Evolutionary conservation across 1,140 invertebrate genomes (phyloP), one percentile per base, ranked within the genome.

Genomic region (Polyergus mexicanus): DNA sequence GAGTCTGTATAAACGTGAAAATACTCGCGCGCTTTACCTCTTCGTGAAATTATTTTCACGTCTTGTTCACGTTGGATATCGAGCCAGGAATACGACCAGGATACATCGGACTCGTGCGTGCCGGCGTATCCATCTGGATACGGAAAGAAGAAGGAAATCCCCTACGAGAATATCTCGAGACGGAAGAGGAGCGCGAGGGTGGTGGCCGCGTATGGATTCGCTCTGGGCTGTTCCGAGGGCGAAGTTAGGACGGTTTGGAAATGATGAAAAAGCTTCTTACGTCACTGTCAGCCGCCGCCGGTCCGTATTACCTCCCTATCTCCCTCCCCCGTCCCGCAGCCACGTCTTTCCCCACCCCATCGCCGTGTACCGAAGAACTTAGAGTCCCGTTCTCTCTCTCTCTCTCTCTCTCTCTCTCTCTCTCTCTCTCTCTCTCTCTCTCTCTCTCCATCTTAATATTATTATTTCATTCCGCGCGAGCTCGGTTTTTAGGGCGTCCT

Each of bases 371-470:
- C 91, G 91, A 92, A 89, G 88, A 92, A 89, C 91, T 89, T 89
- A 74, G 86, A 56, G 86, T 85, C 87, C 84, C 86, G 89, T 19
- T 16, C 47, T 51, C 16, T 51, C 88, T 88, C 92, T 90, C 92
- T 93, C 91, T 88, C 92, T 90, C 92, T 93, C 91, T 88, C 92
- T 90, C 92, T 93, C 91, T 88, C 92, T 90, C 92, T 93, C 91
- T 51, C 16, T 51, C 88, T 16, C 47, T 51, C 16, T 51, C 88
- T 16, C 47, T 51, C 16, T 51, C 88, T 16, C 47, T 51, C 16
- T 51, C 88, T 88, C 92, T 90, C 92, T 93, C 91, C 93, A 92
- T 93, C 92, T 93, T 93, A 93, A 94, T 94, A 93, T 94, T 94
- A 94, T 94, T 93, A 94, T 93, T 94, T 93, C 92, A 94, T 94